These are phyloP conservation scores for Saturnia pavonia DNA, from an alignment of 2,888 invertebrate genomes.

Conservation along the genomic window DNA sequence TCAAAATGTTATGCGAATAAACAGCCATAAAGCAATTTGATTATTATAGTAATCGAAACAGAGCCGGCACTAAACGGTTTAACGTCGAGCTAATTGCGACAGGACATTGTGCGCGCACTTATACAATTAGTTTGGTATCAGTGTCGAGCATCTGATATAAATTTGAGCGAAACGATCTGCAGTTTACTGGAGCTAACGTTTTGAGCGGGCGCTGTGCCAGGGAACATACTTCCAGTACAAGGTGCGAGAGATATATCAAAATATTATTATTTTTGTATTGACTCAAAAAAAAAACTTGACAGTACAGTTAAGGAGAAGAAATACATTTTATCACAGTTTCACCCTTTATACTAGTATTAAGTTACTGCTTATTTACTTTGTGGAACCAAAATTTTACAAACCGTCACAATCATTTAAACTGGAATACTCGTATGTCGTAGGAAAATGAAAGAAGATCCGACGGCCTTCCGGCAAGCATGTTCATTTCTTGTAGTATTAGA, in stretches of 20 bases:
- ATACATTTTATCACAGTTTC: no score
- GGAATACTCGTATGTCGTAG: no score
- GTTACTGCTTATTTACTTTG: no score
- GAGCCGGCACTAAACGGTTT: slow-evolving; percentile 1
- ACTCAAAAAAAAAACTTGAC: no score
- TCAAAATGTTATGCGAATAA: no score
- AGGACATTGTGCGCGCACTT: slow-evolving; percentile 30
- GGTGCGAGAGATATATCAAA: not conserved
- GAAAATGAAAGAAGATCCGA: no score
- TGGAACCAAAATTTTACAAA: no score
- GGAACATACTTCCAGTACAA: not conserved
- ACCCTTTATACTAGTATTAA: no score
- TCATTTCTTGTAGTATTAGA: no score
- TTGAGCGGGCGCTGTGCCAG: slow-evolving; percentile 39
- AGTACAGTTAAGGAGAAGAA: no score
- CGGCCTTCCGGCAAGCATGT: no score
- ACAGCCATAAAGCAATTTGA: not conserved
- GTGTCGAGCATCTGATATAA: slow-evolving; percentile 47
- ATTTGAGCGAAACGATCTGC: slow-evolving; percentile 50
- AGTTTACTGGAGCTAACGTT: slow-evolving; percentile 47
- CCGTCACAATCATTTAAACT: no score
- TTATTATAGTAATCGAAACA: not conserved
- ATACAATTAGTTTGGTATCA: slow-evolving; percentile 52
- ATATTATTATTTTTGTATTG: not conserved
- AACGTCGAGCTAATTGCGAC: slow-evolving; percentile 2